Conservation (phyloP, 2,797 vertebrate species). For the Microcaecilia unicolor region DNA sequence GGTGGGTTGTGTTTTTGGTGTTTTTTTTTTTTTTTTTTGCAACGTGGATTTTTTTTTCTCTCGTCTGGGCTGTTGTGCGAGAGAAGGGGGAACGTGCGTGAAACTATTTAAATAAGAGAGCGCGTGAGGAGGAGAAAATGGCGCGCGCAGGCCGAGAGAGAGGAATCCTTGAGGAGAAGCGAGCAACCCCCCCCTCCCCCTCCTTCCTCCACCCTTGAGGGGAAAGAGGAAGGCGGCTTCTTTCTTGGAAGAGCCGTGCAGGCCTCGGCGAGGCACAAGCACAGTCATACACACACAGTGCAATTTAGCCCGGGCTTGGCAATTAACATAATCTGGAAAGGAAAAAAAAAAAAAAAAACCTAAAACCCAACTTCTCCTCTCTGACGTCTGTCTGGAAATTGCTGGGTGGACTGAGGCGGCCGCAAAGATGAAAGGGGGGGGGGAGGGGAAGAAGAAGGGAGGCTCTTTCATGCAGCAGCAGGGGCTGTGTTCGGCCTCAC, state of each 20-base stretch:
- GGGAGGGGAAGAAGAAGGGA: constrained; percentile 29
- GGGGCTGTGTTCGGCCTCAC: background rate
- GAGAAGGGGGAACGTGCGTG: too few relatives aligned
- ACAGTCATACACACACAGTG: constrained; percentile 35
- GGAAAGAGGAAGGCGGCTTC: background rate
- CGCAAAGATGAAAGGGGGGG: constrained; percentile 67
- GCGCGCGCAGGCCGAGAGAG: too few relatives aligned
- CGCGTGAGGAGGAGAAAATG: too few relatives aligned
- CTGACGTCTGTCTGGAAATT: constrained; percentile 68
- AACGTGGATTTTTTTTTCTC: too few relatives aligned
- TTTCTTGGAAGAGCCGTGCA: constrained; percentile 3
- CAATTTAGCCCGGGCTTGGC: constrained; percentile 34
- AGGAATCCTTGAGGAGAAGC: too few relatives aligned
- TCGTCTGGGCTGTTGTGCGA: too few relatives aligned
- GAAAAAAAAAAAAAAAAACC: too few relatives aligned
- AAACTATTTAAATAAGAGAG: constrained; percentile 17
- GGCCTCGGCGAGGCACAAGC: constrained; percentile 9
- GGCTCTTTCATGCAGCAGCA: constrained; percentile 6
- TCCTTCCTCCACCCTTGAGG: too few relatives aligned
- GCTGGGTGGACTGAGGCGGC: constrained; percentile 58
- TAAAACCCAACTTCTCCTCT: constrained; percentile 57
- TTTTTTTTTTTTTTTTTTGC: constrained; percentile 7
- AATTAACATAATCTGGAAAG: constrained; percentile 63
- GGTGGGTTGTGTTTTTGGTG: background rate
- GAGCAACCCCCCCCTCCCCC: too few relatives aligned